Conservation (phyloP, 2,113 vertebrate species). For the Fukomys damarensis region DNA sequence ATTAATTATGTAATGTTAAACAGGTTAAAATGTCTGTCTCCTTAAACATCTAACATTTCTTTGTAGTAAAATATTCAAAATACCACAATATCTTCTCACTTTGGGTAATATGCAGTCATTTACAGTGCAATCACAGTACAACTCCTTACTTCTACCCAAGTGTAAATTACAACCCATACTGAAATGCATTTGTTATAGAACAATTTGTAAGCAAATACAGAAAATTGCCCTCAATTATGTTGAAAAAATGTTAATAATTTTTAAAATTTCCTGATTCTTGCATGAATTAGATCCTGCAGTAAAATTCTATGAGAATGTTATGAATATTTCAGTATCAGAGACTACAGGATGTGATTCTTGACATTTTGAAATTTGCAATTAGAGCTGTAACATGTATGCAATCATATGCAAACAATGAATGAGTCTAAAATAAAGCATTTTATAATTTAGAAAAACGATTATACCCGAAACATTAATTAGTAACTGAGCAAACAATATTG, state of each 20-base stretch:
- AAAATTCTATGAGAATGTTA: background rate
- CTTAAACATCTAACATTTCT: background rate
- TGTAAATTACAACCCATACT: background rate
- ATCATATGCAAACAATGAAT: background rate
- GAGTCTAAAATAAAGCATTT: background rate
- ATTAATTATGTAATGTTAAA: background rate
- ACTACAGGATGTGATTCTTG: background rate
- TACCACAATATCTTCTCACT: background rate
- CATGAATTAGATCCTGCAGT: background rate
- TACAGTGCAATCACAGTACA: background rate
- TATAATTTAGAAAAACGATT: background rate
- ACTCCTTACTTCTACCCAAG: background rate
- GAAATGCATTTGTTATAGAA: background rate
- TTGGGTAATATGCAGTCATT: background rate
- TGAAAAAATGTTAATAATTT: background rate
- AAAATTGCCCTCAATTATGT: background rate
- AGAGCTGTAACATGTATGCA: background rate
- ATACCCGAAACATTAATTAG: background rate
- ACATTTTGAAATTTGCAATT: background rate
- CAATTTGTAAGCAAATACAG: background rate
- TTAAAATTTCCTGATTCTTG: background rate
- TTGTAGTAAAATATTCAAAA: background rate
- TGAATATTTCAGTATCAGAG: fast-evolving
- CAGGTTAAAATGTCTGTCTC: background rate
- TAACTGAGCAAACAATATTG: background rate